Conservation (phyloP, 2,888 invertebrate genomes). For the Nomada flava region DNA sequence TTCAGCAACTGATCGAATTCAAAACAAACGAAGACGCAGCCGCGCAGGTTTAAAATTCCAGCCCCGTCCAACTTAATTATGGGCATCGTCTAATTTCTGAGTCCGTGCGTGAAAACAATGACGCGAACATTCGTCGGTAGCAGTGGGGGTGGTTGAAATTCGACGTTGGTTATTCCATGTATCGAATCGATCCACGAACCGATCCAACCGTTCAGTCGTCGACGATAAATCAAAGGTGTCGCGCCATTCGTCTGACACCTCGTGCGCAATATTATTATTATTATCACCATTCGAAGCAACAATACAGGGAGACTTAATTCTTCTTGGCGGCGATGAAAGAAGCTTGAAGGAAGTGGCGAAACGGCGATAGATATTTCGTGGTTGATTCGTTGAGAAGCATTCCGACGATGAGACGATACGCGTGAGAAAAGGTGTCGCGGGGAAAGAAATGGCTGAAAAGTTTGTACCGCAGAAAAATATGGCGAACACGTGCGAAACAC, state of each 20-base stretch:
- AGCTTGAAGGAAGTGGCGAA: neutral
- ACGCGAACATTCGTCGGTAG: slow-evolving; percentile 44
- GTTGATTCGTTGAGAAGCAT: neutral
- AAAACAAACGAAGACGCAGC: slow-evolving; percentile 38
- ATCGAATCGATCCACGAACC: slow-evolving; percentile 32
- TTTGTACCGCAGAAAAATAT: slow-evolving; percentile 56
- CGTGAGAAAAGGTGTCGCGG: slow-evolving; percentile 11
- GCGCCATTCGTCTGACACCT: neutral
- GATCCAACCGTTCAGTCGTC: slow-evolving; percentile 47
- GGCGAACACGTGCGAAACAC: slow-evolving; percentile 74
- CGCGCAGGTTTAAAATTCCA: slow-evolving; percentile 43
- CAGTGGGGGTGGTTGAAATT: slow-evolving; percentile 63
- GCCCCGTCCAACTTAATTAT: slow-evolving; percentile 72
- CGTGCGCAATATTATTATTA: neutral
- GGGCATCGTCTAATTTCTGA: slow-evolving; percentile 79
- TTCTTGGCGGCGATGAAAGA: neutral
- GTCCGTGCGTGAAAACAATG: slow-evolving; percentile 75
- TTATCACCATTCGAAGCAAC: too few species aligned
- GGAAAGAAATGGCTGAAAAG: slow-evolving; percentile 37
- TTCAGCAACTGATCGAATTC: neutral
- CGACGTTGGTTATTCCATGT: slow-evolving; percentile 53
- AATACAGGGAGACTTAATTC: neutral
- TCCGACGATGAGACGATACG: slow-evolving; percentile 8
- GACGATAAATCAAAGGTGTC: slow-evolving; percentile 35
- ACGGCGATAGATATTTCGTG: neutral